Evolutionary conservation across 2,888 invertebrate species (phyloP).

Genomic region (Acronicta alni): DNA sequence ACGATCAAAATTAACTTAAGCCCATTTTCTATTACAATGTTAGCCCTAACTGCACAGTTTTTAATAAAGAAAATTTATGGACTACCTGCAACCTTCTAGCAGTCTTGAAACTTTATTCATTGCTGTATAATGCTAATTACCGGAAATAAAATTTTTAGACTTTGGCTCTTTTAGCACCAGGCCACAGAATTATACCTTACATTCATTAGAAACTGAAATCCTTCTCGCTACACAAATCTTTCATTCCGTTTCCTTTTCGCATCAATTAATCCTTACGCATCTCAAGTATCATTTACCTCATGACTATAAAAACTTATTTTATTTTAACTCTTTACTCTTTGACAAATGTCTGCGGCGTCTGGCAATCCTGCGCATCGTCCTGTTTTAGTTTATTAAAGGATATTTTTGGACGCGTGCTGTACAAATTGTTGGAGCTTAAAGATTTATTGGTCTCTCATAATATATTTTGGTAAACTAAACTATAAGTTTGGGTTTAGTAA

Average conservation of each 20-base stretch:
- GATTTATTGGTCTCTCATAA: conserved; percentile 52
- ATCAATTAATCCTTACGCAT: conserved; percentile 34
- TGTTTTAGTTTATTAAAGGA: conserved; percentile 60
- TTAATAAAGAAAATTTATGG: no score
- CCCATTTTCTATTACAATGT: no score
- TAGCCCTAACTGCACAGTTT: no score
- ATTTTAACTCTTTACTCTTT: conserved; percentile 63
- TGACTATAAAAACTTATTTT: conserved; percentile 56
- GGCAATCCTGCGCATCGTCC: conserved; percentile 43
- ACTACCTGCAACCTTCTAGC: no score
- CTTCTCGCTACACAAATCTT: conserved; percentile 44
- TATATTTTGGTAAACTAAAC: conserved; percentile 33
- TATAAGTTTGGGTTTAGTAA: conserved; percentile 20
- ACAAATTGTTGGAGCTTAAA: conserved; percentile 62
- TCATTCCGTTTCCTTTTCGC: conserved; percentile 45
- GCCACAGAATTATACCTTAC: neutral
- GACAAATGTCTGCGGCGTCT: conserved; percentile 64
- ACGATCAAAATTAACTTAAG: no score
- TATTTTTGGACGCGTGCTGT: conserved; percentile 61
- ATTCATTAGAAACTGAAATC: conserved; percentile 14
- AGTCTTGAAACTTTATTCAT: no score
- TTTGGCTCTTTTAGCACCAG: no score
- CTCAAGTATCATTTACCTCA: conserved; percentile 46
- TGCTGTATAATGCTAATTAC: no score
- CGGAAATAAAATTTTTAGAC: no score